Evolutionary conservation across 2,797 vertebrate species (phyloP).

Genomic region (Dendrocincla fuliginosa): DNA sequence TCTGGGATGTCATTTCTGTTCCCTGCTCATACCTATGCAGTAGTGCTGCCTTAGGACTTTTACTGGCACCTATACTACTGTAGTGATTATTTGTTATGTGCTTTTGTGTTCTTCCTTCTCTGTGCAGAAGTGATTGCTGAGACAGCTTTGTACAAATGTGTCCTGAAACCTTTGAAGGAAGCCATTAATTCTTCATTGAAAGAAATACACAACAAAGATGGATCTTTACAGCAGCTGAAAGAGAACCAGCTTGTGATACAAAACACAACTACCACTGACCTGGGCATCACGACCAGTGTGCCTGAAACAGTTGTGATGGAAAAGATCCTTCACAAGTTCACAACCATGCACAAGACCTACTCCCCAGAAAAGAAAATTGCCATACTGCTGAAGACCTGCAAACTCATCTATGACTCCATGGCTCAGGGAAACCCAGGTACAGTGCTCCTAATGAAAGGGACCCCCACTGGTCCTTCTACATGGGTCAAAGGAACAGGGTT

Average conservation of each 20-base stretch:
- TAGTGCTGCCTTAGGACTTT: not conserved
- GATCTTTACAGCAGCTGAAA: slow-evolving; percentile 83
- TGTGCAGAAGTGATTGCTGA: slow-evolving; percentile 88
- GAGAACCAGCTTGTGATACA: slow-evolving; percentile 89
- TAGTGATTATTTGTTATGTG: not conserved
- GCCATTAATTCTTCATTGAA: slow-evolving; percentile 84
- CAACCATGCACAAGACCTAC: slow-evolving; percentile 89
- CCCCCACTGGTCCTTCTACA: not conserved
- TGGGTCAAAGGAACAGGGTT: not conserved
- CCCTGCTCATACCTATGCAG: not conserved
- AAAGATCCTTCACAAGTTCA: slow-evolving; percentile 90
- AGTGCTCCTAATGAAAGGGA: not conserved
- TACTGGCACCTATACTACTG: not conserved
- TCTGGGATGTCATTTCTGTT: not conserved
- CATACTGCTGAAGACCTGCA: slow-evolving; percentile 92
- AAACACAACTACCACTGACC: slow-evolving; percentile 90
- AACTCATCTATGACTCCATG: slow-evolving; percentile 98
- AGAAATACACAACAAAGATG: slow-evolving; percentile 82
- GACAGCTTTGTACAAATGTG: slow-evolving; percentile 90
- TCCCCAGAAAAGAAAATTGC: slow-evolving; percentile 96
- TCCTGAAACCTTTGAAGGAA: slow-evolving; percentile 91
- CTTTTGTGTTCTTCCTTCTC: not conserved
- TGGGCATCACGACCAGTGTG: slow-evolving; percentile 91
- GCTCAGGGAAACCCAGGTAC: slow-evolving; percentile 88
- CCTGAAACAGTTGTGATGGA: slow-evolving; percentile 89